Conservation (phyloP, 2,888 invertebrate genomes). For the Oscheius sp. region DNA sequence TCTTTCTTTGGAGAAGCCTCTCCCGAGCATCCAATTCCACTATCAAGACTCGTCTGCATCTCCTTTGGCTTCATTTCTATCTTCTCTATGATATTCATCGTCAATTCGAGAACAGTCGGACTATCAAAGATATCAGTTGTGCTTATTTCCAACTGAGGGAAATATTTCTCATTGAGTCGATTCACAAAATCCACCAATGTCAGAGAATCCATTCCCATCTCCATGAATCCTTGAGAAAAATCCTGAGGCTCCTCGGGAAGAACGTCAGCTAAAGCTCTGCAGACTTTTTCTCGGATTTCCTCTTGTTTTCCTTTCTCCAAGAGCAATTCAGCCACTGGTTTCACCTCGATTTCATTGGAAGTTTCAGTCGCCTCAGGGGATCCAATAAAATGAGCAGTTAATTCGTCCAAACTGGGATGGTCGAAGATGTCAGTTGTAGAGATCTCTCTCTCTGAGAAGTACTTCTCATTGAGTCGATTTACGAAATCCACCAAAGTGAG, state of each 20-base stretch:
- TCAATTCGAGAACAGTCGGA: conserved; percentile 36
- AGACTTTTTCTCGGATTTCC: neutral
- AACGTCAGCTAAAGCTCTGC: conserved; percentile 10
- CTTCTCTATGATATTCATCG: neutral
- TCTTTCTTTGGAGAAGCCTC: neutral
- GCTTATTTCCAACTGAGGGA: conserved; percentile 36
- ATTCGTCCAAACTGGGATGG: conserved; percentile 43
- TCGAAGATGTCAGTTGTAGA: conserved; percentile 54
- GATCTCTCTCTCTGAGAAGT: conserved; percentile 38
- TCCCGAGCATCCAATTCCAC: conserved; percentile 1
- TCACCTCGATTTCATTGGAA: neutral
- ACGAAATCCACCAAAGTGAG: conserved; percentile 62
- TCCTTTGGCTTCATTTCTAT: neutral
- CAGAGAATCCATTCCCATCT: conserved; percentile 63
- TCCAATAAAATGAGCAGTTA: neutral
- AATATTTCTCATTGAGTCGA: conserved; percentile 45
- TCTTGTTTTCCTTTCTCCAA: neutral
- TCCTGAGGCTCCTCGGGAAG: conserved; percentile 13
- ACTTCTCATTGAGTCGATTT: conserved; percentile 52
- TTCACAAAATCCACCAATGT: conserved; percentile 59
- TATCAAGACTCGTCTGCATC: neutral
- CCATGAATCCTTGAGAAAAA: conserved; percentile 49
- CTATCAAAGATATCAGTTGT: conserved; percentile 47
- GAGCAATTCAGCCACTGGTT: neutral
- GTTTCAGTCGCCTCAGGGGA: neutral